Conservation (phyloP, 2,113 vertebrate genomes). For the Dermatemys mawii region DNA sequence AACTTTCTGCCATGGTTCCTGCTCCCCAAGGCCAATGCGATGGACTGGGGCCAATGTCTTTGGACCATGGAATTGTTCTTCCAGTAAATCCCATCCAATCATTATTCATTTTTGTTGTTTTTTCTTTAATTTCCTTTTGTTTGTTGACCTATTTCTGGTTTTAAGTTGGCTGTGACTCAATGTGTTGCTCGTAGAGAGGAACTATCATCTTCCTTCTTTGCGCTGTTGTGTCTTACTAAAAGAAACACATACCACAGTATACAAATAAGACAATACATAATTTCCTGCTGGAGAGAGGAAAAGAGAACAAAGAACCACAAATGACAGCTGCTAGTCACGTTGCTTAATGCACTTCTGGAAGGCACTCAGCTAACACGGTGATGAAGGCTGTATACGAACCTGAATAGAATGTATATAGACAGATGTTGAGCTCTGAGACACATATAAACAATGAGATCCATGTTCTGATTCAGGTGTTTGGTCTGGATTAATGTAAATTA, state of each 20-base stretch:
- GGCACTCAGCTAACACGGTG: background rate
- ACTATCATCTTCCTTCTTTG: too few species aligned
- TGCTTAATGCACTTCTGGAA: background rate
- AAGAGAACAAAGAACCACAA: background rate
- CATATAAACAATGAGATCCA: background rate
- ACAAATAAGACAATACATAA: too few species aligned
- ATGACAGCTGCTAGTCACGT: background rate
- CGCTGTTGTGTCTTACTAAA: too few species aligned
- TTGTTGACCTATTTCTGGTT: too few species aligned
- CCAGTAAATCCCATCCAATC: too few species aligned
- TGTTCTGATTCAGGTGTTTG: background rate
- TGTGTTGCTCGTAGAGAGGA: too few species aligned
- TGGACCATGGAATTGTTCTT: background rate
- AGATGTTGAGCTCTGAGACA: background rate
- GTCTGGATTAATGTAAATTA: background rate
- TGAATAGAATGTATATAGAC: fast-evolving
- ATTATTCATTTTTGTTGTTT: too few species aligned
- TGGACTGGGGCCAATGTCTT: background rate
- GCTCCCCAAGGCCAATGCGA: fast-evolving
- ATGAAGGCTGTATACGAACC: background rate
- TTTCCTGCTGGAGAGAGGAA: background rate
- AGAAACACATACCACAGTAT: too few species aligned
- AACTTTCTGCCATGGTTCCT: background rate
- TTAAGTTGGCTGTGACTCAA: too few species aligned
- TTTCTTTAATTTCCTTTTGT: too few species aligned